These are phyloP conservation scores for Hyles lineata DNA, from an alignment of 2,888 invertebrate genomes.

Conservation along the genomic window DNA sequence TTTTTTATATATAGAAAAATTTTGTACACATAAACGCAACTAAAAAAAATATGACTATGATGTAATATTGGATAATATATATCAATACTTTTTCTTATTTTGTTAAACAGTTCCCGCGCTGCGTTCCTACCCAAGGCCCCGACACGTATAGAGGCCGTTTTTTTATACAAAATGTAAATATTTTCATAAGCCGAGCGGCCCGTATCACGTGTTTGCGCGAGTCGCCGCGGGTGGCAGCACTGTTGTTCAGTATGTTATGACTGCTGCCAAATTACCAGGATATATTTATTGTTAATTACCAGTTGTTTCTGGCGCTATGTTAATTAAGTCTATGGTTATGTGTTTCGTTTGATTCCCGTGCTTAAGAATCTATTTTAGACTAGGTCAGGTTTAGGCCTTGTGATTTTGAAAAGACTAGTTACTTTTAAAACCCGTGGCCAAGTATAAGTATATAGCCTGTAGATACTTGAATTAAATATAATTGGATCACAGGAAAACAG, in stretches of 20 bases:
- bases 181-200: not conserved
- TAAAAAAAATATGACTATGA: not conserved
- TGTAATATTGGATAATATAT: not conserved
- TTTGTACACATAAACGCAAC: not conserved
- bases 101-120: not conserved
- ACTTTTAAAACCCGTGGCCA: too few relatives aligned
- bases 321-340: too few relatives aligned
- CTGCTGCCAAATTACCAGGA: not conserved
- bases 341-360: too few relatives aligned
- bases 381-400: too few relatives aligned
- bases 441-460: too few relatives aligned
- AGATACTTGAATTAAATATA: too few relatives aligned
- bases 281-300: not conserved
- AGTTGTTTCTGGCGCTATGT: not conserved
- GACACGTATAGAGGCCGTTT: not conserved
- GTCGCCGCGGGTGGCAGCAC: not conserved
- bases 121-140: not conserved
- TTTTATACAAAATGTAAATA: conserved; percentile 21
- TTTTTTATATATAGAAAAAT: too few relatives aligned
- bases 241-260: conserved; percentile 1
- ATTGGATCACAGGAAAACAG: too few relatives aligned
- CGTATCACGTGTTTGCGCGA: conserved; percentile 7
- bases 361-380: too few relatives aligned
- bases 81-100: not conserved
- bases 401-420: too few relatives aligned